These are phyloP conservation scores for Autographa gamma DNA, from an alignment of 2,888 invertebrate genomes.

Conservation along the genomic window DNA sequence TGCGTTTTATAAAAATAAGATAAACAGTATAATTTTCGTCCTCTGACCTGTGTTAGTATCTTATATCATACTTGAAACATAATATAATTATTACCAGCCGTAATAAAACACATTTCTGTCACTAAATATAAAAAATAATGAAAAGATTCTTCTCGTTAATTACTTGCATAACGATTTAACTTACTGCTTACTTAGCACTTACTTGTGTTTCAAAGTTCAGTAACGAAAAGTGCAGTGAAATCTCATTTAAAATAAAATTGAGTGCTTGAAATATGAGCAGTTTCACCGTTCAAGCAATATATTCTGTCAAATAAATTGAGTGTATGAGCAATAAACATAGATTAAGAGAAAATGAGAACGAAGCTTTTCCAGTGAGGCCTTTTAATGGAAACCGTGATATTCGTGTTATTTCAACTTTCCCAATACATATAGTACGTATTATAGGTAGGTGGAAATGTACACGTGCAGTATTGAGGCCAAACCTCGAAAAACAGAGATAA, in stretches of 20 bases:
- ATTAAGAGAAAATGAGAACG: not conserved
- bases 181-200: not conserved
- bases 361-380: not conserved
- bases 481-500: conserved; percentile 4
- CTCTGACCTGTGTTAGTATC: too few relatives aligned
- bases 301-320: not conserved
- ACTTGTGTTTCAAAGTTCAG: not conserved
- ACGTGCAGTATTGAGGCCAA: not conserved
- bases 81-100: too few relatives aligned
- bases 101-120: too few relatives aligned
- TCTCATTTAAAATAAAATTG: not conserved
- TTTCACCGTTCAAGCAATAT: not conserved
- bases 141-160: too few relatives aligned
- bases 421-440: too few relatives aligned
- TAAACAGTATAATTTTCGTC: too few relatives aligned
- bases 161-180: too few relatives aligned
- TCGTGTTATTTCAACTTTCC: not conserved
- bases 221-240: not conserved
- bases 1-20: too few relatives aligned
- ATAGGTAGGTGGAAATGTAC: not conserved
- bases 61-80: too few relatives aligned
- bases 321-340: not conserved
- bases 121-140: too few relatives aligned
- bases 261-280: not conserved
- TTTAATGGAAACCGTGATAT: not conserved